phyloP scores from a whole-genome alignment of 2,113 vertebrate species.

The Carassius auratus region DNA sequence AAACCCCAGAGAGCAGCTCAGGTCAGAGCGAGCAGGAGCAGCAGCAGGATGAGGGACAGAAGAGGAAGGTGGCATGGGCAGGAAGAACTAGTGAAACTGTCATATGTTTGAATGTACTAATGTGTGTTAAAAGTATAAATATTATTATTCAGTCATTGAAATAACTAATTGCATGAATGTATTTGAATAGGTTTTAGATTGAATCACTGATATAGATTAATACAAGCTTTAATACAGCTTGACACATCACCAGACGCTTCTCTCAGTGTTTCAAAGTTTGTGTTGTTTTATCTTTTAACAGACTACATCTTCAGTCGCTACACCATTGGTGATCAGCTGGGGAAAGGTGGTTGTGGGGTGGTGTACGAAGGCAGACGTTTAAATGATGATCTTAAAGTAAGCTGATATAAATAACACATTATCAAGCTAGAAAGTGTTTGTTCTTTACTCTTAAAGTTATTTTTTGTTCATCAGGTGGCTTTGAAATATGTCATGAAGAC shows the following conservation, averaged over 20 bases:
- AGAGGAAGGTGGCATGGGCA: background rate
- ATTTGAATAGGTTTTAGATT: background rate
- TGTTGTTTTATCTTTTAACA: background rate
- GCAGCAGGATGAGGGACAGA: background rate
- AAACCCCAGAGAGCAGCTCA: background rate
- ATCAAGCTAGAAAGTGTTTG: background rate
- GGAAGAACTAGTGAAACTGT: background rate
- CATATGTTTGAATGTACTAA: background rate
- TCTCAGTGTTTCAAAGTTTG: background rate
- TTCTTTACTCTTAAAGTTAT: too few relatives aligned
- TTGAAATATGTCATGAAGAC: constrained; percentile 3
- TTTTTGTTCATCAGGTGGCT: background rate
- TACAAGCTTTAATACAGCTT: background rate
- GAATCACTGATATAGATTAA: background rate
- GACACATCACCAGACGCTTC: background rate
- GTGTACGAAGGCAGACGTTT: background rate
- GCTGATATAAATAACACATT: background rate
- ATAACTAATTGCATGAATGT: background rate
- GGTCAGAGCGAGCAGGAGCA: background rate
- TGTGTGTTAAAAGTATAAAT: background rate
- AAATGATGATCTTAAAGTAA: background rate
- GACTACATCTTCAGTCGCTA: constrained; percentile 19
- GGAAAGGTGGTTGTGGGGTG: background rate
- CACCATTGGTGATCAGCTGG: background rate
- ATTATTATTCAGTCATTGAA: background rate